Evolutionary conservation across 1,140 invertebrate species (phyloP).

Genomic region (Saccostrea cuccullata): DNA sequence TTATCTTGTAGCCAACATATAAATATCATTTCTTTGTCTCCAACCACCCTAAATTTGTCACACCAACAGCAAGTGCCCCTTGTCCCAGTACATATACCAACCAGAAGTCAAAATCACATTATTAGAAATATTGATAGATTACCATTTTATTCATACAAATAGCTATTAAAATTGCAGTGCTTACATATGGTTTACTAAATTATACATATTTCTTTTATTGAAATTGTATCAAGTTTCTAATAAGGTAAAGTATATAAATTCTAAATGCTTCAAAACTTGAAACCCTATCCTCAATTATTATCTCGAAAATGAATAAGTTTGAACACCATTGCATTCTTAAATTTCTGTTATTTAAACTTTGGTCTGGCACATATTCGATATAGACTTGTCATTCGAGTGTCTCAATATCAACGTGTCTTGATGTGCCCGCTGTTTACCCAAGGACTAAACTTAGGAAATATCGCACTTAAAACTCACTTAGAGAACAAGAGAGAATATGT

Average conservation of each 20-base stretch:
- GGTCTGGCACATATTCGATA: background rate
- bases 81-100: background rate
- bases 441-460: background rate
- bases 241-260: slow-evolving; percentile 22
- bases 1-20: slow-evolving; percentile 19
- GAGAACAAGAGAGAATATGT: background rate
- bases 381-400: background rate
- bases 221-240: background rate
- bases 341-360: background rate
- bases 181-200: too few relatives aligned
- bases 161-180: too few relatives aligned
- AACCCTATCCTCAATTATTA: background rate
- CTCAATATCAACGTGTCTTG: background rate
- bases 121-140: too few relatives aligned
- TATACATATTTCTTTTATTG: background rate
- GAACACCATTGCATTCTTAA: background rate
- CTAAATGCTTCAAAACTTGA: background rate
- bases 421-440: background rate
- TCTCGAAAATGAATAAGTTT: background rate
- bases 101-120: background rate
- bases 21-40: slow-evolving; percentile 27
- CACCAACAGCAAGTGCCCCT: background rate
- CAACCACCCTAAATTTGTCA: slow-evolving; percentile 6
- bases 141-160: too few relatives aligned
- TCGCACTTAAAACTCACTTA: slow-evolving; percentile 27